Conservation (phyloP, 30 jellyfish, hydroid and myxozoan genomes). For the Aurelia sp. region DNA sequence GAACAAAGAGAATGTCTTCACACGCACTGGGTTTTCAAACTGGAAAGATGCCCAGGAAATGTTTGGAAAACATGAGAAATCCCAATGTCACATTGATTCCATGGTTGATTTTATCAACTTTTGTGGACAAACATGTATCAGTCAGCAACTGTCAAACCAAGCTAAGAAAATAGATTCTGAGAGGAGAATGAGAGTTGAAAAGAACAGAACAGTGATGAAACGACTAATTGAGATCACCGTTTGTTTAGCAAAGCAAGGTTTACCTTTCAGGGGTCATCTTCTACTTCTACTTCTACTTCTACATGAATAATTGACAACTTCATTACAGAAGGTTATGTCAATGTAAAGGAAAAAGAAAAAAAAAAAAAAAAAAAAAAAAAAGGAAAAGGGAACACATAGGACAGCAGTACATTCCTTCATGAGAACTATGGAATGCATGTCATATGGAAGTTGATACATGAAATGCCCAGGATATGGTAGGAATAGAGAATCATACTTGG, state of each 20-base stretch:
- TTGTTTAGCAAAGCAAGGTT: conserved; percentile 55
- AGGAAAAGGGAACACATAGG: too few species aligned
- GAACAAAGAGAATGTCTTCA: conserved; percentile 33
- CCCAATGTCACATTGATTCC: conserved; percentile 47
- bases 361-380: too few species aligned
- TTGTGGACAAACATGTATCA: conserved; percentile 46
- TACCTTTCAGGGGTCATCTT: conserved; percentile 50
- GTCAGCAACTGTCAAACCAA: conserved; percentile 50
- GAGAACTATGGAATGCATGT: too few species aligned
- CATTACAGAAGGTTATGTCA: too few species aligned
- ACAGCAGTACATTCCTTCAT: too few species aligned
- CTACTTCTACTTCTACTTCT: too few species aligned
- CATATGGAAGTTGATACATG: too few species aligned
- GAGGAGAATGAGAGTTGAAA: conserved; percentile 49
- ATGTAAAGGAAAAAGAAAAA: too few species aligned
- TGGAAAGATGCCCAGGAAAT: conserved; percentile 47
- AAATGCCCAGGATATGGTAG: too few species aligned
- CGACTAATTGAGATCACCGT: too few species aligned
- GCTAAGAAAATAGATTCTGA: conserved; percentile 32
- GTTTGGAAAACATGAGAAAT: conserved; percentile 20
- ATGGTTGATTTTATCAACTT: conserved; percentile 43
- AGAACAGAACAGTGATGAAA: conserved; percentile 65
- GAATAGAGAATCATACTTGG: too few species aligned
- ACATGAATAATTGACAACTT: too few species aligned
- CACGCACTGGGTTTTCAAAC: conserved; percentile 50